Conservation (phyloP, 1,140 invertebrate genomes). For the Drosophila novamexicana region DNA sequence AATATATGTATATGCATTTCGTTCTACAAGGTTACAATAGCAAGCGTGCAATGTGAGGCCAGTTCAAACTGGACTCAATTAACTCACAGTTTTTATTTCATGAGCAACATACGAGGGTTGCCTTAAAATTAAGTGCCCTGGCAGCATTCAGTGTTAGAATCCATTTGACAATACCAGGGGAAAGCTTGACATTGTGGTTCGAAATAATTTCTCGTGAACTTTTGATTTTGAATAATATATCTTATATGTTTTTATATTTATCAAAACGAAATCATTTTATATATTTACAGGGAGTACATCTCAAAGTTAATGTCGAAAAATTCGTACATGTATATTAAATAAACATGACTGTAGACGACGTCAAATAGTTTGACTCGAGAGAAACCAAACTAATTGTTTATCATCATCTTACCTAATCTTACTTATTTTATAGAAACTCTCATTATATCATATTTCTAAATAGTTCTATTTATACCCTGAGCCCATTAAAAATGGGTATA, state of each 20-base stretch:
- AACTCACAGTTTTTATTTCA: background rate
- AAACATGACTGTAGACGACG: too few relatives aligned
- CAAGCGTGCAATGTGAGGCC: conserved; percentile 2
- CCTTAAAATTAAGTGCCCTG: background rate
- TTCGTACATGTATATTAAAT: too few relatives aligned
- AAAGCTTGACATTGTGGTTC: too few relatives aligned
- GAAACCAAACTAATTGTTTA: background rate
- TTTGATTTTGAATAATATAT: too few relatives aligned
- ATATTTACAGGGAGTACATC: background rate
- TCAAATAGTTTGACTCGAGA: too few relatives aligned
- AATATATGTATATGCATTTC: background rate
- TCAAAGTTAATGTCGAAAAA: background rate
- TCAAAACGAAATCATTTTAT: background rate
- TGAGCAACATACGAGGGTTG: background rate
- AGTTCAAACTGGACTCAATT: conserved; percentile 25
- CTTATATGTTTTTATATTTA: background rate
- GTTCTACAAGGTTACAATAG: conserved; percentile 12
- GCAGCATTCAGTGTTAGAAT: too few relatives aligned
- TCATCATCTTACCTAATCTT: background rate
- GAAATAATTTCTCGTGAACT: too few relatives aligned
- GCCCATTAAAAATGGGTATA: too few relatives aligned
- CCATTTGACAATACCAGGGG: too few relatives aligned
- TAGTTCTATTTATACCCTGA: background rate
- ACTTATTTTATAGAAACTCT: too few relatives aligned
- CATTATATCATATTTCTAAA: too few relatives aligned